These are phyloP conservation scores for Callipepla californica DNA, from an alignment of 2,113 vertebrate species.

Conservation along the genomic window DNA sequence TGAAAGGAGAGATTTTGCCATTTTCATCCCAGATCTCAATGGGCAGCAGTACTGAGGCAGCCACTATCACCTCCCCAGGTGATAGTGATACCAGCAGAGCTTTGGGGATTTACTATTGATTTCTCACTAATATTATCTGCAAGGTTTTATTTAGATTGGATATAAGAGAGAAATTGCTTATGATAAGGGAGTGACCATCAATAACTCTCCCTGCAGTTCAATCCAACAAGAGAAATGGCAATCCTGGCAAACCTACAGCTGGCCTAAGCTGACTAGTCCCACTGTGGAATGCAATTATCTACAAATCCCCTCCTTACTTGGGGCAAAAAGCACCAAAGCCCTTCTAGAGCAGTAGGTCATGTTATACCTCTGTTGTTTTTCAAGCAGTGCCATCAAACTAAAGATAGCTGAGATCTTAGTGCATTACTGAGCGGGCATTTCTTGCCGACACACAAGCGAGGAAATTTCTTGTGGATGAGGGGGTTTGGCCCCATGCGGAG, in stretches of 20 bases:
- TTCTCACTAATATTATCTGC: not conserved
- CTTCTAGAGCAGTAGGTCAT: not conserved
- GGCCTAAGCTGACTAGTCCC: not conserved
- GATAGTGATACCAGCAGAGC: not conserved
- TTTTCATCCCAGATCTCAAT: not conserved
- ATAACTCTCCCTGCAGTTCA: not conserved
- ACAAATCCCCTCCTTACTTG: not conserved
- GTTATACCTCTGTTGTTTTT: not conserved
- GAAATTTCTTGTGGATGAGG: not conserved
- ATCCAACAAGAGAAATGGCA: not conserved
- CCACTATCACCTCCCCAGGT: not conserved
- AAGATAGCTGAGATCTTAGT: not conserved
- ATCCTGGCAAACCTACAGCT: not conserved
- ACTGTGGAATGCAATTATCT: not conserved
- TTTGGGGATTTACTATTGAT: not conserved
- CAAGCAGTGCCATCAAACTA: not conserved
- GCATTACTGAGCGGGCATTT: not conserved
- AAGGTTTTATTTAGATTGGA: not conserved
- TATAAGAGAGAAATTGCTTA: no score
- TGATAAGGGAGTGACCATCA: no score
- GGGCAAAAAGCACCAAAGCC: not conserved
- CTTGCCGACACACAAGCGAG: not conserved
- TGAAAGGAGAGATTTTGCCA: not conserved
- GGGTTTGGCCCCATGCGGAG: not conserved
- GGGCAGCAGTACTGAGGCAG: no score